Conservation (phyloP, 1,140 invertebrate species). For the Drosophila serrata region DNA sequence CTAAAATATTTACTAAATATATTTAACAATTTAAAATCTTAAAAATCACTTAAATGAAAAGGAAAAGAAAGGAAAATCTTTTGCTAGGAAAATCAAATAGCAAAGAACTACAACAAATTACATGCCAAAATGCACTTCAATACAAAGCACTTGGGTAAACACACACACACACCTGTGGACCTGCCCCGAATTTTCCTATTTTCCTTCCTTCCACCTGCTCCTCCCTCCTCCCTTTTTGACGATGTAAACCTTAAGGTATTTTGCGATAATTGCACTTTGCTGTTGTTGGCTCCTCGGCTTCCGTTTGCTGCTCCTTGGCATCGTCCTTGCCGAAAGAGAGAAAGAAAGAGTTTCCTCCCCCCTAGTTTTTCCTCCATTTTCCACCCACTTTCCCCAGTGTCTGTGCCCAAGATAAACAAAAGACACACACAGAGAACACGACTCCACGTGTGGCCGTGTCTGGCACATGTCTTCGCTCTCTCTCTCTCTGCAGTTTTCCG, state of each 20-base stretch:
- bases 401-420: constrained; percentile 77
- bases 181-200: constrained; percentile 24
- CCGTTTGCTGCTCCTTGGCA: constrained; percentile 12
- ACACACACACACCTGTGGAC: constrained; percentile 56
- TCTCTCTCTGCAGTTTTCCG: neutral
- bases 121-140: constrained; percentile 83
- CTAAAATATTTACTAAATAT: neutral
- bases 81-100: constrained; percentile 71
- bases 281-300: constrained; percentile 54
- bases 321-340: constrained; percentile 21
- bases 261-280: constrained; percentile 83
- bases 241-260: constrained; percentile 84
- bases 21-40: neutral
- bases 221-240: constrained; percentile 34
- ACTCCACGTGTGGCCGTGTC: constrained; percentile 39
- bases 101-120: constrained; percentile 80
- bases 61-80: constrained; percentile 23
- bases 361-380: neutral
- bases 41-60: neutral
- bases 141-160: constrained; percentile 81
- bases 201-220: neutral
- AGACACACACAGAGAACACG: constrained; percentile 46
- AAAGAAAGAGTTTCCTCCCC: constrained; percentile 60
- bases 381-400: constrained; percentile 33
- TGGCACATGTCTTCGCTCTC: constrained; percentile 66